These are phyloP conservation scores for Bradysia coprophila DNA, from an alignment of 1,140 invertebrate genomes.

Conservation along the genomic window DNA sequence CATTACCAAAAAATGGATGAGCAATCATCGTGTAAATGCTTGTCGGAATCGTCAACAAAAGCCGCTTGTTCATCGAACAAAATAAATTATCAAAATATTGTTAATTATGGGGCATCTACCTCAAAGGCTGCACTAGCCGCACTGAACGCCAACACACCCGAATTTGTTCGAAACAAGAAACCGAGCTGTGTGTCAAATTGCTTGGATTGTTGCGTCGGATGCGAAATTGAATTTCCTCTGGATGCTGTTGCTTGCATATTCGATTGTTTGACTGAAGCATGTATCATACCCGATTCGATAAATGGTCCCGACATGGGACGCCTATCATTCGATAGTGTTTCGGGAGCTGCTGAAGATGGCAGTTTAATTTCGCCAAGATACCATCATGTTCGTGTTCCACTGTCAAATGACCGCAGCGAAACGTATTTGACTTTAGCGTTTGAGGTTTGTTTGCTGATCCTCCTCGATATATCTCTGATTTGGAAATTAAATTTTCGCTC, in stretches of 20 bases:
- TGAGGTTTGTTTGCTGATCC: conserved; percentile 34
- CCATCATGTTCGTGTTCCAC: conserved; percentile 52
- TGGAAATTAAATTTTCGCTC: too few relatives aligned
- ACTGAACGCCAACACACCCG: conserved; percentile 1
- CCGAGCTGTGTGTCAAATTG: conserved; percentile 4
- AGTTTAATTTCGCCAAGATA: conserved; percentile 25
- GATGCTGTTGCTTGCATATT: conserved; percentile 67
- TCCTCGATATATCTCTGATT: too few relatives aligned
- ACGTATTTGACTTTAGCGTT: conserved; percentile 60
- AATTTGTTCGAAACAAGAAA: conserved; percentile 32
- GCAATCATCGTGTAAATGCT: background rate
- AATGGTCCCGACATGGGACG: conserved; percentile 1
- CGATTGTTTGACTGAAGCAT: conserved; percentile 62
- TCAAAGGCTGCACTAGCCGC: conserved; percentile 13
- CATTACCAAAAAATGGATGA: background rate
- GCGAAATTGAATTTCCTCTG: conserved; percentile 61
- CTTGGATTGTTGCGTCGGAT: conserved; percentile 3
- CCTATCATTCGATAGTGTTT: conserved; percentile 3
- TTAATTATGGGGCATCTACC: conserved; percentile 5
- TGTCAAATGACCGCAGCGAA: conserved; percentile 45
- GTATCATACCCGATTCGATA: conserved; percentile 30
- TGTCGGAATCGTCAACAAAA: conserved; percentile 3
- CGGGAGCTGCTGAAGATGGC: background rate
- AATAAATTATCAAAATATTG: background rate
- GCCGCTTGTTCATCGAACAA: background rate